Percentiles rank a stretch among this genome's conserved stretches.
phyloP scores from a whole-genome alignment of 2,797 vertebrate genomes.

The Siniperca undulata region DNA sequence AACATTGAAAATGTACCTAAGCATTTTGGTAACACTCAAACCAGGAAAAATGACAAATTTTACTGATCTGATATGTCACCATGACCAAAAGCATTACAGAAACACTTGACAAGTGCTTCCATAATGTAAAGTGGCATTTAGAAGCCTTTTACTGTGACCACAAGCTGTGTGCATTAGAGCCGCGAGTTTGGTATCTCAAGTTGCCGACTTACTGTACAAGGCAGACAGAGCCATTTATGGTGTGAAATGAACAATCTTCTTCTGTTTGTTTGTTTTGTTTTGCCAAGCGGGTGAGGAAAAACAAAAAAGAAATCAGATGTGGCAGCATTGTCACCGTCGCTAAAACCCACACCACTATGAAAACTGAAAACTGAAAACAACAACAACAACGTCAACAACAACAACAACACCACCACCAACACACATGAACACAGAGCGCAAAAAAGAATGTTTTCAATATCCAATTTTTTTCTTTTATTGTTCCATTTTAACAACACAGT shows the following conservation, averaged over 20 bases:
- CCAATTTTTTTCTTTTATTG: slow-evolving; percentile 84
- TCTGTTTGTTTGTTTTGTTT: slow-evolving; percentile 86
- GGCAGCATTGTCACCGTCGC: slow-evolving; percentile 85
- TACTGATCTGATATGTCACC: background rate
- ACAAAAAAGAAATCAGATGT: slow-evolving; percentile 89
- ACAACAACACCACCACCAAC: slow-evolving; percentile 64
- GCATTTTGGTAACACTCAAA: background rate
- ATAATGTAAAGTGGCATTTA: background rate
- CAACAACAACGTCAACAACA: slow-evolving; percentile 53
- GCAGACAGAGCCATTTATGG: slow-evolving; percentile 93
- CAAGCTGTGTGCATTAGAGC: slow-evolving; percentile 84
- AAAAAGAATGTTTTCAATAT: slow-evolving; percentile 79
- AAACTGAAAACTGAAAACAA: slow-evolving; percentile 62
- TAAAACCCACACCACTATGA: slow-evolving; percentile 83
- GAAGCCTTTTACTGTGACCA: slow-evolving; percentile 23
- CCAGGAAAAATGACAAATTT: background rate
- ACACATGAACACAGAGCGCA: slow-evolving; percentile 80
- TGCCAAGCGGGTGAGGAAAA: slow-evolving; percentile 95
- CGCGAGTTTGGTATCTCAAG: slow-evolving; percentile 90
- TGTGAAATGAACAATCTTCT: slow-evolving; percentile 98
- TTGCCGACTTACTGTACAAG: slow-evolving; percentile 92
- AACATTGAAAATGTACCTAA: background rate
- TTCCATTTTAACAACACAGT: slow-evolving; percentile 84
- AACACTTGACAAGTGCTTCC: slow-evolving; percentile 12
- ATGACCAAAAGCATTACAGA: slow-evolving; percentile 12